Evolutionary conservation across 2,113 vertebrate genomes (phyloP).

Genomic region (Cavia aperea): DNA sequence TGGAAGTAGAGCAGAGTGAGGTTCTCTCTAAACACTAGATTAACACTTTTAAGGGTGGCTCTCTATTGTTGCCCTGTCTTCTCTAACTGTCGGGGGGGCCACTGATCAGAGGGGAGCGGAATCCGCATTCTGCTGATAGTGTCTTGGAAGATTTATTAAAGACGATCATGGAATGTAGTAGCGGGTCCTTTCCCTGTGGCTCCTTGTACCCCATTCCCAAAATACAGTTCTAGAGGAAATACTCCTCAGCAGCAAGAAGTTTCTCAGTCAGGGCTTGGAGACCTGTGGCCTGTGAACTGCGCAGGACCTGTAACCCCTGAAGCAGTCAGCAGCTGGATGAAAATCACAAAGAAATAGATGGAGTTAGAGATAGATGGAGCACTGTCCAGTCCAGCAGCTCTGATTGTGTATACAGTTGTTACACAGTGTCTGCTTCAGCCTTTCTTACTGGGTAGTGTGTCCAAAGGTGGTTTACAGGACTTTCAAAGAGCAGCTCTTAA

Average conservation of each 20-base stretch:
- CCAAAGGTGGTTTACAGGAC: background rate
- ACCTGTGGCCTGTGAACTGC: background rate
- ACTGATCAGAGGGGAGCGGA: background rate
- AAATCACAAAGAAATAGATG: background rate
- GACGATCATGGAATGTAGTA: background rate
- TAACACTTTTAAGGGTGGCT: background rate
- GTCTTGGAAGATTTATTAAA: background rate
- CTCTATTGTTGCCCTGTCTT: background rate
- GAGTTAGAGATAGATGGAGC: background rate
- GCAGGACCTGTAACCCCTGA: background rate
- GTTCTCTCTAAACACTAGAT: background rate
- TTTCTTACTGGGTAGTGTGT: background rate
- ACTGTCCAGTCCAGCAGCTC: background rate
- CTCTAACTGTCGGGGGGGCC: background rate
- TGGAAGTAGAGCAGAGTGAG: conserved; percentile 24
- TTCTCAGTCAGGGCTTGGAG: background rate
- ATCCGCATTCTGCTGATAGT: background rate
- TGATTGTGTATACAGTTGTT: background rate
- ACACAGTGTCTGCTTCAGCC: background rate
- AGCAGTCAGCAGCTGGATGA: background rate
- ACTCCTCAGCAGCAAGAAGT: background rate
- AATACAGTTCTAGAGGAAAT: background rate
- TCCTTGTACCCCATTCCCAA: background rate
- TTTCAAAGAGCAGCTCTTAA: background rate
- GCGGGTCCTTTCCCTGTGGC: background rate